These are phyloP conservation scores for Thinocorus orbignyianus DNA, from an alignment of 2,113 vertebrate genomes.

Conservation along the genomic window DNA sequence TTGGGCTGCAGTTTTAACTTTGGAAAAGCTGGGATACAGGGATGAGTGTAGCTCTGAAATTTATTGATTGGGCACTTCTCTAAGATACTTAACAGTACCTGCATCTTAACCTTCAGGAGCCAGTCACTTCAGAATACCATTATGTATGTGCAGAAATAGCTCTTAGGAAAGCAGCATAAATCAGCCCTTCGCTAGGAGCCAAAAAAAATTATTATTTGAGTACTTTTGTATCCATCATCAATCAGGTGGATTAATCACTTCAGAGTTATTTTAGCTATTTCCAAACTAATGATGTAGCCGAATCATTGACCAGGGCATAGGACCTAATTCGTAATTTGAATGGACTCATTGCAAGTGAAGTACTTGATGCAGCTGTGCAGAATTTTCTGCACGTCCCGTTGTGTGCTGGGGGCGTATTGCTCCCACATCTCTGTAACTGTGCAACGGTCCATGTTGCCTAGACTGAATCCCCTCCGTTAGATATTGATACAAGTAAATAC, in stretches of 20 bases:
- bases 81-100: background rate
- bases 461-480: background rate
- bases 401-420: background rate
- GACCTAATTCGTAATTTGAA: background rate
- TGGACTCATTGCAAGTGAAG: background rate
- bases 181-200: background rate
- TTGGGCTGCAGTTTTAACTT: background rate
- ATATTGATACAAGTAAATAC: background rate
- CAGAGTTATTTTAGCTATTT: background rate
- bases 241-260: conserved; percentile 20
- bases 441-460: background rate
- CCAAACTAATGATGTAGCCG: background rate
- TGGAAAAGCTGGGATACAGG: background rate
- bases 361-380: background rate
- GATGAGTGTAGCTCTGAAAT: background rate
- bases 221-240: background rate
- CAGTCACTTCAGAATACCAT: background rate
- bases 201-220: background rate
- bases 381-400: background rate
- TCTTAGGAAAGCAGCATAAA: background rate
- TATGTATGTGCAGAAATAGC: background rate
- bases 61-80: background rate
- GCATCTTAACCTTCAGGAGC: background rate
- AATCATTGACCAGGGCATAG: background rate
- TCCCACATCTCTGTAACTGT: background rate